phyloP scores from a whole-genome alignment of 2,888 invertebrate genomes.

The Meganola albula region DNA sequence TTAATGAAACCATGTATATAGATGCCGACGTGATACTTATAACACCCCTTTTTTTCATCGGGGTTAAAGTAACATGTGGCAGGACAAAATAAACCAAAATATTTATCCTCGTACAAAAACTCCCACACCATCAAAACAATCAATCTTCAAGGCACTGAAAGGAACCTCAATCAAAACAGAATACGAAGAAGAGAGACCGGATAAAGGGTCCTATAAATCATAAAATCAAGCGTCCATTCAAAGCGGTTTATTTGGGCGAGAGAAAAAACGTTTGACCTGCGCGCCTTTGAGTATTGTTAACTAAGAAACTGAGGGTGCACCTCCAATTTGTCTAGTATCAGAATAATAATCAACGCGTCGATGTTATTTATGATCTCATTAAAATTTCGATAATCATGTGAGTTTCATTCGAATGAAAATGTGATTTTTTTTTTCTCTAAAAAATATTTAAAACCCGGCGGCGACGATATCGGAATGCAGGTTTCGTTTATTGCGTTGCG shows the following conservation, averaged over 20 bases:
- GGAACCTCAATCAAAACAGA: constrained; percentile 75
- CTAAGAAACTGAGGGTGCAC: constrained; percentile 52
- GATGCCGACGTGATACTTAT: no score
- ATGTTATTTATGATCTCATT: constrained; percentile 70
- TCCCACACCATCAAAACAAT: constrained; percentile 71
- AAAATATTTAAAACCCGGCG: constrained; percentile 16
- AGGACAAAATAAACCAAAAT: constrained; percentile 55
- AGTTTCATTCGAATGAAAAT: constrained; percentile 30
- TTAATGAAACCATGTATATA: no score
- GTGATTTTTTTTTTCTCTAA: constrained; percentile 20
- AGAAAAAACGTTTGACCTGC: constrained; percentile 62
- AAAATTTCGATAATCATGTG: constrained; percentile 64
- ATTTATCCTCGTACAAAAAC: constrained; percentile 70
- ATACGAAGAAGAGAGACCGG: constrained; percentile 63
- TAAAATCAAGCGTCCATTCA: constrained; percentile 74
- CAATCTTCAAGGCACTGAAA: constrained; percentile 70
- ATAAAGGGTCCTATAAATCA: constrained; percentile 75
- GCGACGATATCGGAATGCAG: constrained; percentile 26
- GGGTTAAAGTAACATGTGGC: no score
- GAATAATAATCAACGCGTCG: constrained; percentile 60
- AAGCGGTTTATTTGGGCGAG: constrained; percentile 61
- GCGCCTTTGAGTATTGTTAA: constrained; percentile 52
- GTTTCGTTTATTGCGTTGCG: constrained; percentile 39
- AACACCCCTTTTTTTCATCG: constrained; percentile 26
- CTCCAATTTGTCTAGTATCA: constrained; percentile 68